Evolutionary conservation across 2,797 vertebrate species (phyloP), one percentile per base, ranked within the genome.

Genomic region (Spinus olivaceus): DNA sequence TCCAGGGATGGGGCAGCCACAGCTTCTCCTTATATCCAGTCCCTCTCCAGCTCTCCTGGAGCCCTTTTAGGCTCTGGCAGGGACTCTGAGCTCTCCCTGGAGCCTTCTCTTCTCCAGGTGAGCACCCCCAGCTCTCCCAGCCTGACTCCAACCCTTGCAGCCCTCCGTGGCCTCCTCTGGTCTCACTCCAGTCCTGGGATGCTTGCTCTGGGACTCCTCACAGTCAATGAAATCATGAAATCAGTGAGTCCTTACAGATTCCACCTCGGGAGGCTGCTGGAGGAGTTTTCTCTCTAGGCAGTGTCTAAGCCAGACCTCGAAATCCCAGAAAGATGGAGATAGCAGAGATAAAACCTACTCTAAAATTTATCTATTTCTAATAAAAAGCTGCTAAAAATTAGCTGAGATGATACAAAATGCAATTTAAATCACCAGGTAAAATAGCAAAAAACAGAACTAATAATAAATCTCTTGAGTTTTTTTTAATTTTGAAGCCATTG

Each of bases 11-110:
- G 24, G 14, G 10, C 33, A 73, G 23, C 8, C 37, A 57, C 66
- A 57, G 20, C 13, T 72, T 44, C 9, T 44, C 44, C 5, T 59
- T 59, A 2, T 39, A 24, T 28, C 25, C 0, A 51, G 14, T 41
- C 8, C 30, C 39, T 47, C 25, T 46, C 25, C 69, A 66, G 33
- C 33, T 41, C 25, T 53, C 17, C 33, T 53, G 69, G 61, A 81
- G 8, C 4, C 22, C 12, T 41, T 47, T 47, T 1, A 73, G 77
- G 30, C 18, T 0, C 39, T 41, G n/a, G 0, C 8, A 32, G 14
- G 19, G 19, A 2, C 67, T 73, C 22, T 22, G 30, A 67, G 25
- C 0, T 67, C 14, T 53, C 41, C 6, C 21, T 19, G 46, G 67
- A 23, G 1, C 14, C 21, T 53, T 51, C 16, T 0, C 9, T 6